Conservation (phyloP, 2,113 vertebrate genomes). For the Alouatta palliata region DNA sequence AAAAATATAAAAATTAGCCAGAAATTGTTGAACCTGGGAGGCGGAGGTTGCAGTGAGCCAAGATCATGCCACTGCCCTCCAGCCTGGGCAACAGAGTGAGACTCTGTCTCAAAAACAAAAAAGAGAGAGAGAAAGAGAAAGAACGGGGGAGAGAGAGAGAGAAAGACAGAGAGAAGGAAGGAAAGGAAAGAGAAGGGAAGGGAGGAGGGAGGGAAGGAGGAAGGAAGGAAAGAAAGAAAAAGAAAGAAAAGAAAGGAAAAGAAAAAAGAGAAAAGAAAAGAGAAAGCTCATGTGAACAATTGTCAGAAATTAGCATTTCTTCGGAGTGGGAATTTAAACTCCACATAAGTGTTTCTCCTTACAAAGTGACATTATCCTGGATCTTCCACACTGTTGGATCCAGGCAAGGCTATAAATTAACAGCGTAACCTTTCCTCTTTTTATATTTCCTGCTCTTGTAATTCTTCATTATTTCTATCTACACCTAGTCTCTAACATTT, state of each 20-base stretch:
- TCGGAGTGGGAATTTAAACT: neutral
- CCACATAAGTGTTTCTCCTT: neutral
- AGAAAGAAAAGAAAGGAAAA: no score
- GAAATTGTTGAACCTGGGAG: no score
- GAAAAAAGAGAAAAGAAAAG: no score
- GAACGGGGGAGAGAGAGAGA: rapidly evolving
- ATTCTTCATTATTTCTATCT: conserved; percentile 28
- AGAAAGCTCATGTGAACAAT: conserved; percentile 11
- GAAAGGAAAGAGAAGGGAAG: no score
- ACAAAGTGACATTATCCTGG: neutral
- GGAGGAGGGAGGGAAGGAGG: no score
- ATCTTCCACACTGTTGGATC: neutral
- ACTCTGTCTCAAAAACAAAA: no score
- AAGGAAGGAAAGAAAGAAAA: no score
- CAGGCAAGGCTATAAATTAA: neutral
- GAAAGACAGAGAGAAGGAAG: no score
- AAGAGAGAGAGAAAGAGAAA: neutral
- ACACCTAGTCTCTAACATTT: neutral
- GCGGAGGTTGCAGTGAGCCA: no score
- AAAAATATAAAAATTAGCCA: no score
- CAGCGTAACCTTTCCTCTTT: neutral
- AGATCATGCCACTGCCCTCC: no score
- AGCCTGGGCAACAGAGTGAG: no score
- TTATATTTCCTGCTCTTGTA: neutral
- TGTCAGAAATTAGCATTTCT: conserved; percentile 38